phyloP scores from a whole-genome alignment of 2,888 invertebrate species.

The Drosophila borealis region DNA sequence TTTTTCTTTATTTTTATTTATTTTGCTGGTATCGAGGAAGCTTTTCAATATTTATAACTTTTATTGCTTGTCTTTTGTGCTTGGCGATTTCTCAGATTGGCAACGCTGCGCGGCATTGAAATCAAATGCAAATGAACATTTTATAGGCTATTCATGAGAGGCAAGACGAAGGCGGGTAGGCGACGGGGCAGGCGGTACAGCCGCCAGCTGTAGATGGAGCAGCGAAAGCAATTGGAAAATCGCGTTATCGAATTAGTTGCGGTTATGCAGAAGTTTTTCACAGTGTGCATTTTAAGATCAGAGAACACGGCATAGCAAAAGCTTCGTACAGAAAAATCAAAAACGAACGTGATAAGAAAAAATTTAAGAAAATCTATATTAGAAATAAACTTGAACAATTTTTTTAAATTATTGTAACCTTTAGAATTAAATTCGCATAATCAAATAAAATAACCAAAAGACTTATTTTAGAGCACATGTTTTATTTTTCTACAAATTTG shows the following conservation, averaged over 20 bases:
- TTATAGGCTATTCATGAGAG: conserved; percentile 6
- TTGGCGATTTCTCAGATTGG: conserved; percentile 53
- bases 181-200: not conserved
- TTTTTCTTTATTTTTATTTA: conserved; percentile 6
- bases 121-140: conserved; percentile 47
- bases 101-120: conserved; percentile 40
- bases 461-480: too few relatives aligned
- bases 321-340: too few relatives aligned
- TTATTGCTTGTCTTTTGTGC: conserved; percentile 58
- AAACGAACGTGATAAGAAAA: too few relatives aligned
- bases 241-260: conserved; percentile 16
- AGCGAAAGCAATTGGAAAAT: conserved; percentile 50
- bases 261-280: conserved; percentile 34
- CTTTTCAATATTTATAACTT: conserved; percentile 63
- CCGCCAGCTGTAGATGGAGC: conserved; percentile 8
- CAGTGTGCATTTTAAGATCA: not conserved
- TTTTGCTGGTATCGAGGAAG: conserved; percentile 1
- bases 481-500: too few relatives aligned
- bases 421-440: too few relatives aligned
- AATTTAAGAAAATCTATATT: too few relatives aligned
- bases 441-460: too few relatives aligned
- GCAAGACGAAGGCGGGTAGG: not conserved
- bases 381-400: too few relatives aligned
- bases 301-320: not conserved
- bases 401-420: too few relatives aligned